phyloP scores from a whole-genome alignment of 2,888 invertebrate genomes.

The Heptascelio sp. region DNA sequence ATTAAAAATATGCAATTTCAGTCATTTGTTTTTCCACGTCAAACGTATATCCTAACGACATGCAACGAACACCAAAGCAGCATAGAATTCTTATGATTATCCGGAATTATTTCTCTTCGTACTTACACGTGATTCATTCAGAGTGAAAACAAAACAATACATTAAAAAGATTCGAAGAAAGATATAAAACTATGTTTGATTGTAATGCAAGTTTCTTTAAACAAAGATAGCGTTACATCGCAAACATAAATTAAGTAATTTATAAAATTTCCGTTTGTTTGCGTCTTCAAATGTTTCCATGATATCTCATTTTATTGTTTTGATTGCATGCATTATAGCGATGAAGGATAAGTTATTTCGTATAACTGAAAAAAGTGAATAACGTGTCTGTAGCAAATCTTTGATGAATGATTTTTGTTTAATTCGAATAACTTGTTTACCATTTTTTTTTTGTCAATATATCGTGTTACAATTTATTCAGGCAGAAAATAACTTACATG shows the following conservation, averaged over 20 bases:
- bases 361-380: too few relatives aligned
- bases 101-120: conserved; percentile 16
- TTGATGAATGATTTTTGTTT: too few relatives aligned
- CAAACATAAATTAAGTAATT: conserved; percentile 25
- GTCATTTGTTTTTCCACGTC: too few relatives aligned
- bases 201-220: conserved; percentile 33
- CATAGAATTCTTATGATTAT: conserved; percentile 30
- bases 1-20: too few relatives aligned
- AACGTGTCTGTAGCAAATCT: too few relatives aligned
- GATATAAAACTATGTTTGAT: conserved; percentile 54
- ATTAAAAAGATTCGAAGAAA: conserved; percentile 22
- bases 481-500: too few relatives aligned
- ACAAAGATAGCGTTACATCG: conserved; percentile 22
- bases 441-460: too few relatives aligned
- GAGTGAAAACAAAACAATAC: conserved; percentile 44
- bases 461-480: too few relatives aligned
- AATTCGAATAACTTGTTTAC: too few relatives aligned
- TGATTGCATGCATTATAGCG: not conserved
- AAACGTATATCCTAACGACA: too few relatives aligned
- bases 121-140: conserved; percentile 37
- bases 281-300: not conserved
- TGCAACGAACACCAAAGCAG: too few relatives aligned
- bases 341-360: not conserved
- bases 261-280: conserved; percentile 18
- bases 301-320: not conserved